Conservation (phyloP, 2,888 invertebrate genomes). For the Cremastobaeus sp. region DNA sequence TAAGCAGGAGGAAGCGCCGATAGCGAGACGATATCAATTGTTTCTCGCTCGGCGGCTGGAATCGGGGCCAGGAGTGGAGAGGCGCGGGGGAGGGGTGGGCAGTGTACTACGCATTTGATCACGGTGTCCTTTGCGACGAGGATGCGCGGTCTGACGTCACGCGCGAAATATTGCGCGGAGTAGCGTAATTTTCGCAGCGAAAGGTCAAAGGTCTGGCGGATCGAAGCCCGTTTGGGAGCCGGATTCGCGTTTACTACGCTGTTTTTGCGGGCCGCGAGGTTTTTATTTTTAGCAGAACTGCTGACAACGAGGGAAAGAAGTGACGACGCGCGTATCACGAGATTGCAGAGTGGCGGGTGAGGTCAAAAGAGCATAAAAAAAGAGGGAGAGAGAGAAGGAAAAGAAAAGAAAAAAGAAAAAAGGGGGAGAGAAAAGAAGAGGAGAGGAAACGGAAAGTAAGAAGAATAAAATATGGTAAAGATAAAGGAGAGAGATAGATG, state of each 20-base stretch:
- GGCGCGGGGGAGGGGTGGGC: not conserved
- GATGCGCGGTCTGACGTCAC: slow-evolving; percentile 15
- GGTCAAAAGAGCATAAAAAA: slow-evolving; percentile 38
- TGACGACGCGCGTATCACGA: slow-evolving; percentile 11
- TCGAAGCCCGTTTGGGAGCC: too few relatives aligned
- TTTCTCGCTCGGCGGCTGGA: slow-evolving; percentile 21
- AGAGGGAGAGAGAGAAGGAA: slow-evolving; percentile 1
- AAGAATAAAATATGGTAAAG: too few relatives aligned
- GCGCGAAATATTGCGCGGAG: slow-evolving; percentile 19
- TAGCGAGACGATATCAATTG: slow-evolving; percentile 15
- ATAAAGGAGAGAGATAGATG: too few relatives aligned
- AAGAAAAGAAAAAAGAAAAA: too few relatives aligned
- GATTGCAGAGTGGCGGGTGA: slow-evolving; percentile 41
- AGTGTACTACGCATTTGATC: not conserved
- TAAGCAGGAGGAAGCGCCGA: slow-evolving; percentile 16
- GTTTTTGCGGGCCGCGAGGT: too few relatives aligned
- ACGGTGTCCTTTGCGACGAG: slow-evolving; percentile 10
- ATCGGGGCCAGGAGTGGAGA: not conserved
- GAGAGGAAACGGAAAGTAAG: too few relatives aligned
- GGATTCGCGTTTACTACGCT: too few relatives aligned
- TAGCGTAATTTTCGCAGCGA: slow-evolving; percentile 22
- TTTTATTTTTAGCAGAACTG: too few relatives aligned
- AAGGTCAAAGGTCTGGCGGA: slow-evolving; percentile 35
- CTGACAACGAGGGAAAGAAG: not conserved
- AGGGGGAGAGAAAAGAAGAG: too few relatives aligned